Conservation (phyloP, 2,888 invertebrate species). For the Agriopis aurantiaria region DNA sequence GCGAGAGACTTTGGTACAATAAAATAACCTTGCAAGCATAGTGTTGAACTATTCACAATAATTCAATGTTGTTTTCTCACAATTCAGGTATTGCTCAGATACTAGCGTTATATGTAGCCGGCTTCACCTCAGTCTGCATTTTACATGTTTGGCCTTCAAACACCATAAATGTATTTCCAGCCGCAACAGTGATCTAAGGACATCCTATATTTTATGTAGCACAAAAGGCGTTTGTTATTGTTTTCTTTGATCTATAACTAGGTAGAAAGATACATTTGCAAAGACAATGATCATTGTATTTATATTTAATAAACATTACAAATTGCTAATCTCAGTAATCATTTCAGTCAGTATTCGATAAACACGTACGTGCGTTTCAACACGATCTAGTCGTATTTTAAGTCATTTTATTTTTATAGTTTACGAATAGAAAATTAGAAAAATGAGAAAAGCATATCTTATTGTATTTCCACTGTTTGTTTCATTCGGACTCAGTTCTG, state of each 20-base stretch:
- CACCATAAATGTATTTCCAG: too few species aligned
- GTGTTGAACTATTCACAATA: too few species aligned
- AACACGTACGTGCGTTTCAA: background rate
- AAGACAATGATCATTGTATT: slow-evolving; percentile 36
- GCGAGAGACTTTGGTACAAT: too few species aligned
- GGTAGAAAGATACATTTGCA: background rate
- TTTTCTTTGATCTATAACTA: background rate
- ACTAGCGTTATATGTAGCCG: too few species aligned
- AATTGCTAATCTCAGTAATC: slow-evolving; percentile 4
- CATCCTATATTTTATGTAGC: too few species aligned
- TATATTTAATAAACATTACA: slow-evolving; percentile 31
- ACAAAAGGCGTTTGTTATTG: background rate
- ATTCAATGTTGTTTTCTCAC: too few species aligned
- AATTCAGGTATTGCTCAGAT: too few species aligned
- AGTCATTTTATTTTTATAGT: slow-evolving; percentile 26
- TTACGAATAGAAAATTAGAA: slow-evolving; percentile 37
- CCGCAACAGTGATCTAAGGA: too few species aligned
- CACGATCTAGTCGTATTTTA: background rate
- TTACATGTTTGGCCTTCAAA: too few species aligned
- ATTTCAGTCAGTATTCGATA: background rate
- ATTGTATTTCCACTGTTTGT: slow-evolving; percentile 65
- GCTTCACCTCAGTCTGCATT: too few species aligned
- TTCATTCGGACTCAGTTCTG: slow-evolving; percentile 54
- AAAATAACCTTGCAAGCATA: too few species aligned
- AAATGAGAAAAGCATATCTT: slow-evolving; percentile 67